Conservation (phyloP, 2,113 vertebrate species). For the Actenoides lindsayi region DNA sequence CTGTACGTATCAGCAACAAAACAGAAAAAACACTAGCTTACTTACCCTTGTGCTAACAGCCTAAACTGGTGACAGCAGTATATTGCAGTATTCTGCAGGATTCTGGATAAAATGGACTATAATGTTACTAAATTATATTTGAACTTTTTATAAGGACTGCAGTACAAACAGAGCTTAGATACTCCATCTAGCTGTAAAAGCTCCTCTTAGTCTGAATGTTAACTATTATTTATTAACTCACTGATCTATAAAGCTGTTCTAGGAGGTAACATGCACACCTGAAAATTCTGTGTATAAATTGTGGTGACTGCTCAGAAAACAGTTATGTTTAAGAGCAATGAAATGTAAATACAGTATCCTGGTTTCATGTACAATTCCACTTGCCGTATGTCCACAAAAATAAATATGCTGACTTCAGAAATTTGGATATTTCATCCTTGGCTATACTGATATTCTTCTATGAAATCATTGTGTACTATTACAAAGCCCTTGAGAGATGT, state of each 20-base stretch:
- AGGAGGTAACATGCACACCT: not conserved
- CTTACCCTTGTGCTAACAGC: not conserved
- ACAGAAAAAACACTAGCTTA: not conserved
- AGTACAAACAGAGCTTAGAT: not conserved
- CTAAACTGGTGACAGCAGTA: not conserved
- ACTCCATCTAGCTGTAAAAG: not conserved
- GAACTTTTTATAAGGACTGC: not conserved
- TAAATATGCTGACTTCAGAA: not conserved
- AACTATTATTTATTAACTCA: not conserved
- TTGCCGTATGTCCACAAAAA: not conserved
- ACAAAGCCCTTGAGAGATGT: not conserved
- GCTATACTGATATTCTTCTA: not conserved
- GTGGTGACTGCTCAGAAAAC: not conserved
- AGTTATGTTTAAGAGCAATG: not conserved
- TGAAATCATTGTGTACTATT: not conserved
- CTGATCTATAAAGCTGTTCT: not conserved
- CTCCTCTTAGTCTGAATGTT: not conserved
- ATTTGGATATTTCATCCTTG: not conserved
- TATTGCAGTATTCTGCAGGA: not conserved
- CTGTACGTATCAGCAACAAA: not conserved
- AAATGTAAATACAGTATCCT: not conserved
- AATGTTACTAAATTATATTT: not conserved
- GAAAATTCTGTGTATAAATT: not conserved
- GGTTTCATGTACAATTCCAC: not conserved
- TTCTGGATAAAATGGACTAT: not conserved